Conservation (phyloP, 2,113 vertebrate species). For the Odobenus rosmarus region DNA sequence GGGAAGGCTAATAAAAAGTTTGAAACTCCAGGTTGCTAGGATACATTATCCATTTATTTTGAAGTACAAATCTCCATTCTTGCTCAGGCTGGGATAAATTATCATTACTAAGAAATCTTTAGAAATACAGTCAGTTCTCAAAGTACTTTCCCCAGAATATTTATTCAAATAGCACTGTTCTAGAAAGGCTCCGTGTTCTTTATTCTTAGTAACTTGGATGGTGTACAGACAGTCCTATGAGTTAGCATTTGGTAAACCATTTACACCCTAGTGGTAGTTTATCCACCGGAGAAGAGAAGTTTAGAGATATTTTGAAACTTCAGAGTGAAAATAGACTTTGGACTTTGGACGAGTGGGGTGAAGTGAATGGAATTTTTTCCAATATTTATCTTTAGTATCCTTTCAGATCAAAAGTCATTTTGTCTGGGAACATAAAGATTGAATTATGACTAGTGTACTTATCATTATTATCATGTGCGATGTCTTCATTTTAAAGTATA, state of each 20-base stretch:
- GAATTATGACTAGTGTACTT: not conserved
- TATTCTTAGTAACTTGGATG: not conserved
- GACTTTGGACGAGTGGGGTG: not conserved
- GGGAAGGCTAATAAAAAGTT: not conserved
- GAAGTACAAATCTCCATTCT: not conserved
- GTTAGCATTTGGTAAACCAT: not conserved
- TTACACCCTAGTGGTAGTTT: not conserved
- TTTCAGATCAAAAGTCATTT: slow-evolving; percentile 28
- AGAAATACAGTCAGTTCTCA: slow-evolving; percentile 25
- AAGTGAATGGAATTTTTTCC: not conserved
- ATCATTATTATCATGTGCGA: not conserved
- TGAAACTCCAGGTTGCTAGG: not conserved
- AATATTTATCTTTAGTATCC: slow-evolving; percentile 5
- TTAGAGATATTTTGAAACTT: slow-evolving; percentile 23
- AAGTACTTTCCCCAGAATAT: slow-evolving; percentile 19
- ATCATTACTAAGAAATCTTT: slow-evolving; percentile 34
- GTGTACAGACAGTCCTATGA: not conserved
- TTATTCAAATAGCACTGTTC: not conserved
- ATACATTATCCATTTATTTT: slow-evolving; percentile 6
- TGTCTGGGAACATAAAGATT: not conserved
- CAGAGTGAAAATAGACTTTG: not conserved
- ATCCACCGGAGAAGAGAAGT: not conserved
- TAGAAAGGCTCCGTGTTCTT: not conserved
- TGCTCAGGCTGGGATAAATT: not conserved
- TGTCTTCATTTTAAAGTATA: not conserved